Conservation (phyloP, 2,113 vertebrate species). For the Oostethus manadensis region DNA sequence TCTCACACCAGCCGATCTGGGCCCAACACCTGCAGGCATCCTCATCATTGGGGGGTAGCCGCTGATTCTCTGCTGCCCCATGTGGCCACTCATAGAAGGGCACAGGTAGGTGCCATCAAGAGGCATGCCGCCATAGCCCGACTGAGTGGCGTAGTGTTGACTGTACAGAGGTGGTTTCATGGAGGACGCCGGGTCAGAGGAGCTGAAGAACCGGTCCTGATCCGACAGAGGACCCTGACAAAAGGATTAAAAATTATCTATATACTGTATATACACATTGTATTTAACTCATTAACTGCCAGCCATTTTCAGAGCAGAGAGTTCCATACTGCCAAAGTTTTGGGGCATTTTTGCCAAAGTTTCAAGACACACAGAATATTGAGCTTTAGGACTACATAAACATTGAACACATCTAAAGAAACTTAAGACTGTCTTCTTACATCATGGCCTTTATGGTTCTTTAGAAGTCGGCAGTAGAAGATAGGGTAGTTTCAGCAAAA, state of each 20-base stretch:
- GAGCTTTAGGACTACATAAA: too few relatives aligned
- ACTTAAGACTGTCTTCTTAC: too few relatives aligned
- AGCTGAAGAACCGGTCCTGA: constrained; percentile 78
- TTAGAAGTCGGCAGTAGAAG: too few relatives aligned
- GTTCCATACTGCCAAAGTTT: too few relatives aligned
- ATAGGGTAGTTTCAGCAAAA: too few relatives aligned
- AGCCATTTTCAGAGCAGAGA: too few relatives aligned
- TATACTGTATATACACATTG: background rate
- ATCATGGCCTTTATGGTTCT: too few relatives aligned
- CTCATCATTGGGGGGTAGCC: constrained; percentile 82
- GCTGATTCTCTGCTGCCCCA: constrained; percentile 70
- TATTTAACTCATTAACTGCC: too few relatives aligned
- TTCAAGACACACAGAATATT: too few relatives aligned
- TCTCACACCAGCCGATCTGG: constrained; percentile 73
- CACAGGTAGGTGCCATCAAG: constrained; percentile 80
- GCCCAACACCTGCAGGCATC: constrained; percentile 68
- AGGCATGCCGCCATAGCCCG: constrained; percentile 76
- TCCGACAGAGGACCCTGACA: constrained; percentile 81
- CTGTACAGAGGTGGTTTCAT: constrained; percentile 83
- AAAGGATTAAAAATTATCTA: background rate
- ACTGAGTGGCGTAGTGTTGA: constrained; percentile 79
- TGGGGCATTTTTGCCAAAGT: too few relatives aligned
- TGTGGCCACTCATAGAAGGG: constrained; percentile 41
- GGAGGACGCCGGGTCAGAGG: constrained; percentile 70
- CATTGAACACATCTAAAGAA: too few relatives aligned